phyloP scores from a whole-genome alignment of 92 coral and sea anemone genomes.

The Zoanthus solanderi region DNA sequence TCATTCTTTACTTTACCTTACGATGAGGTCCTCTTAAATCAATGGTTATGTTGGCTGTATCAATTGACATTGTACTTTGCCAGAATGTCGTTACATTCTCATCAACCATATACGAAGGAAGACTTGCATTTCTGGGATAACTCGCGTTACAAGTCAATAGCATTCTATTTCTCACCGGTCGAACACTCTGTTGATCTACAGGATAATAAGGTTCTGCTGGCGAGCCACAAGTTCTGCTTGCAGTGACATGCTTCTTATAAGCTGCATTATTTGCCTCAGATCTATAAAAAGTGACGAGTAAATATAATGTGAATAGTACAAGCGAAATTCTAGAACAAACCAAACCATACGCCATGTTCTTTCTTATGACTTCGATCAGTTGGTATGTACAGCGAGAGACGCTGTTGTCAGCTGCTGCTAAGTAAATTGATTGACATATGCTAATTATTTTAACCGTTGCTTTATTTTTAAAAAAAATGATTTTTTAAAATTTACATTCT shows the following conservation, averaged over 20 bases:
- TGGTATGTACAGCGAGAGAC: conserved; percentile 65
- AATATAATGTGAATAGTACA: conserved; percentile 26
- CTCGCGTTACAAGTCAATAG: conserved; percentile 70
- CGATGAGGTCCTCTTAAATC: conserved; percentile 77
- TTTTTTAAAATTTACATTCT: too few species aligned
- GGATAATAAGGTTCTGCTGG: conserved; percentile 65
- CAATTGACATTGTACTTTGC: conserved; percentile 81
- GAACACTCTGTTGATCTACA: conserved; percentile 46
- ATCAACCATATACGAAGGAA: conserved; percentile 88
- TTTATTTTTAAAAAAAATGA: neutral
- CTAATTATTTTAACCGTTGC: conserved; percentile 50
- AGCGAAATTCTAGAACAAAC: conserved; percentile 34
- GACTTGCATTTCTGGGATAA: conserved; percentile 66
- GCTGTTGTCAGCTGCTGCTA: conserved; percentile 76
- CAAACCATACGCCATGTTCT: conserved; percentile 73
- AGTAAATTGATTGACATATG: conserved; percentile 86
- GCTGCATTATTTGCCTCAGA: conserved; percentile 83
- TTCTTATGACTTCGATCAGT: conserved; percentile 34
- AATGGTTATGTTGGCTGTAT: conserved; percentile 80
- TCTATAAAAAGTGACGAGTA: conserved; percentile 30
- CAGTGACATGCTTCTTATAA: conserved; percentile 60
- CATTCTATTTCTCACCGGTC: conserved; percentile 36
- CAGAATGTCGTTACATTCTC: conserved; percentile 71
- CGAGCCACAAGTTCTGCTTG: conserved; percentile 85
- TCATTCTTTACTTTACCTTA: conserved; percentile 63